Conservation (phyloP, 2,797 vertebrate genomes). For the Mionectes olivaceus region DNA sequence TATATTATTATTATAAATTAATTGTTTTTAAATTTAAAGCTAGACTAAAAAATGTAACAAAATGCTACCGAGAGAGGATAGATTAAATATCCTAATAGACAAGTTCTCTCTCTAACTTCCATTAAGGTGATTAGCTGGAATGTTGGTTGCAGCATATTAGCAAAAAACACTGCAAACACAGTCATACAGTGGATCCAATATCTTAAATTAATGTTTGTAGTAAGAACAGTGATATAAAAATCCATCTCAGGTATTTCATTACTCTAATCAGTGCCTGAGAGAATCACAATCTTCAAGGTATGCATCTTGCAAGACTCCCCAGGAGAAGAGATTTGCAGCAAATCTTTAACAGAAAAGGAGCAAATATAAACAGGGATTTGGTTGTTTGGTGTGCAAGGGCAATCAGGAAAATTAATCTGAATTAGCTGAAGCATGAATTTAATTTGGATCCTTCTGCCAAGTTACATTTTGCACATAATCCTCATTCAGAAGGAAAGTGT, state of each 20-base stretch:
- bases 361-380: not conserved
- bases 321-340: conserved; percentile 6
- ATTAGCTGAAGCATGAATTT: conserved; percentile 54
- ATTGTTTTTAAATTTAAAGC: conserved; percentile 39
- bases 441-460: conserved; percentile 63
- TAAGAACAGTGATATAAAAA: conserved; percentile 33
- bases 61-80: not conserved
- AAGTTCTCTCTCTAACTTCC: conserved; percentile 54
- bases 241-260: conserved; percentile 17
- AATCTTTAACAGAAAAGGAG: conserved; percentile 10
- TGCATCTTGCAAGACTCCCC: not conserved
- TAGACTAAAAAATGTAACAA: conserved; percentile 34
- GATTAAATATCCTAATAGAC: conserved; percentile 50
- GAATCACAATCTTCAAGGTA: not conserved
- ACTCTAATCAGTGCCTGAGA: not conserved
- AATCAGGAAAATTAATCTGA: conserved; percentile 61
- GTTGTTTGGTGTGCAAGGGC: not conserved
- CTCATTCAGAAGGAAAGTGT: conserved; percentile 54
- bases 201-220: conserved; percentile 33
- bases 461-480: conserved; percentile 52
- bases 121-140: conserved; percentile 59
- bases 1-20: not conserved
- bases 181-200: not conserved
- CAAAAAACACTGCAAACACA: not conserved
- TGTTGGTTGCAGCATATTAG: conserved; percentile 29